Conservation (phyloP, 2,113 vertebrate species). For the Cyphomyrus discorhynchus region DNA sequence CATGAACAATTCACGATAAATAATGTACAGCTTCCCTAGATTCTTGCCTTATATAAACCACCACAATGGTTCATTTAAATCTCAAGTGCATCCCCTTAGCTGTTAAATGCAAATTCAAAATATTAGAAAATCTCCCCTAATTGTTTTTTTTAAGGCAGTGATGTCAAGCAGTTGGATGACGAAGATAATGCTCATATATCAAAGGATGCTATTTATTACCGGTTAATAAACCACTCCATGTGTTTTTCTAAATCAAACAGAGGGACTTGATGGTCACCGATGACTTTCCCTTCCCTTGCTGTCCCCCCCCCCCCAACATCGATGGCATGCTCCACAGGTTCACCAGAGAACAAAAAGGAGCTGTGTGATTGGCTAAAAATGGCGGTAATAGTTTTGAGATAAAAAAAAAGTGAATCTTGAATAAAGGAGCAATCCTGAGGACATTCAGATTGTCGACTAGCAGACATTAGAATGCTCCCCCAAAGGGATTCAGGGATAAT, state of each 20-base stretch:
- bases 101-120: background rate
- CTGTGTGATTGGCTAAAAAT: background rate
- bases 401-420: background rate
- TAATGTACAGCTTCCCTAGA: background rate
- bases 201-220: background rate
- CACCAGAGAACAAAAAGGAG: background rate
- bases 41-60: background rate
- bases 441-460: conserved; percentile 23
- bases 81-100: background rate
- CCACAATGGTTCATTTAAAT: background rate
- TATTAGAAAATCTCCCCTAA: background rate
- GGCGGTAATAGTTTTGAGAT: background rate
- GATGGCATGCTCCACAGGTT: background rate
- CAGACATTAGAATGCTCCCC: conserved; percentile 28
- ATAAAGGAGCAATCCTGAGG: background rate
- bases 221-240: background rate
- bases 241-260: background rate
- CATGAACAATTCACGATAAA: background rate
- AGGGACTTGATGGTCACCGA: background rate
- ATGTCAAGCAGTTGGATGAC: background rate
- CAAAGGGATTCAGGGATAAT: conserved; percentile 49
- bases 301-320: background rate
- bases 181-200: background rate
- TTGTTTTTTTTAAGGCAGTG: background rate
- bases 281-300: background rate